Conservation (phyloP, 2,113 vertebrate species). For the Terrapene triunguis region DNA sequence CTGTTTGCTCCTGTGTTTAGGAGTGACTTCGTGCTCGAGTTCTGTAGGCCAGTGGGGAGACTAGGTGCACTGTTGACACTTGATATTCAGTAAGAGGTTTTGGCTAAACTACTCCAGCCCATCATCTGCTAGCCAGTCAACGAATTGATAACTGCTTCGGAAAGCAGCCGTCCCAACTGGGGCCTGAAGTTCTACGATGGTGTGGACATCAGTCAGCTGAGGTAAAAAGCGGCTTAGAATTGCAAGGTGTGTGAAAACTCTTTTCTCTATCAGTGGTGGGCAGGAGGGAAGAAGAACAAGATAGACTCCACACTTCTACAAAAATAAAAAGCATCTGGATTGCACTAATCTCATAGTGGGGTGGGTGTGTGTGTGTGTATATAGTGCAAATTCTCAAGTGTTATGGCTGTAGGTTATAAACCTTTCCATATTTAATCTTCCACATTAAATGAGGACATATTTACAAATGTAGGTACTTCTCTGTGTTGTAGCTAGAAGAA, state of each 20-base stretch:
- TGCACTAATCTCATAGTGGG: constrained; percentile 15
- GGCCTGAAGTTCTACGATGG: neutral
- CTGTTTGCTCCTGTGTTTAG: neutral
- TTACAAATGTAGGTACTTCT: neutral
- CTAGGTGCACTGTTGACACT: neutral
- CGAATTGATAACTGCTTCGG: neutral
- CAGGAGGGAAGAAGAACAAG: neutral
- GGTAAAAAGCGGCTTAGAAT: constrained; percentile 7
- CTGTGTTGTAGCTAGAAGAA: neutral
- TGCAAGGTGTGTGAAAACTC: neutral
- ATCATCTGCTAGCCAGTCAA: neutral
- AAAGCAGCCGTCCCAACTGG: neutral
- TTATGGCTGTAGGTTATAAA: neutral
- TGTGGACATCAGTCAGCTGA: neutral
- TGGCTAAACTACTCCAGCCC: neutral
- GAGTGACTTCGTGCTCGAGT: neutral
- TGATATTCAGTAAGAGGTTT: neutral
- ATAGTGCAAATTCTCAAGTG: neutral
- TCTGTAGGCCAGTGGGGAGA: neutral
- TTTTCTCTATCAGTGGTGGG: neutral
- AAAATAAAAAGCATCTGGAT: neutral
- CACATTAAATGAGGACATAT: neutral
- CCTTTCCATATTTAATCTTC: neutral
- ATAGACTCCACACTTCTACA: neutral
- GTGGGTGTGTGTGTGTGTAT: neutral